Conservation (phyloP, 2,113 vertebrate genomes). For the Nipponia nippon region DNA sequence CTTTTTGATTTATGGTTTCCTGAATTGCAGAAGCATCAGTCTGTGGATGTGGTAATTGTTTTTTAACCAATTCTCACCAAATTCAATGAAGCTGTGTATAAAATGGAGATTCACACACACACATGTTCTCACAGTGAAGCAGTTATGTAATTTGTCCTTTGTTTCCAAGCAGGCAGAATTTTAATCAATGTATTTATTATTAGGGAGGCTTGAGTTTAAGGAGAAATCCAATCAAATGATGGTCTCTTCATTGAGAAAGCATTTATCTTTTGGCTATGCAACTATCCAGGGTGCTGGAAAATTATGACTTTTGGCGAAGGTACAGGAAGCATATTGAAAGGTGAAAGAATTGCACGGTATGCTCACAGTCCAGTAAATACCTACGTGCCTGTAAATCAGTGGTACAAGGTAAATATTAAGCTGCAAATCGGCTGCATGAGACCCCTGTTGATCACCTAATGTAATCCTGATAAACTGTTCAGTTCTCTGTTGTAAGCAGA, state of each 20-base stretch:
- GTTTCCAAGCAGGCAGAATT: conserved; percentile 1
- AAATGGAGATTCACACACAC: not conserved
- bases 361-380: conserved; percentile 32
- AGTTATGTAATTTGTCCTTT: not conserved
- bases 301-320: conserved; percentile 54
- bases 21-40: not conserved
- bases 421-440: conserved; percentile 46
- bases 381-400: conserved; percentile 56
- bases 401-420: conserved; percentile 58
- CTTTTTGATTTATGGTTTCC: not conserved
- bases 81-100: not conserved
- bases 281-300: conserved; percentile 32
- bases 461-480: conserved; percentile 60
- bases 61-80: not conserved
- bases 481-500: conserved; percentile 13
- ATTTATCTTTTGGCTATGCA: conserved; percentile 62
- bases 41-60: not conserved
- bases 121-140: not conserved
- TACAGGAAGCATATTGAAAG: conserved; percentile 38
- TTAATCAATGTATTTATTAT: conserved; percentile 13
- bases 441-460: conserved; percentile 43
- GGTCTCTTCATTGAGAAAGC: conserved; percentile 57
- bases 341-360: conserved; percentile 56
- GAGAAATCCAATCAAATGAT: conserved; percentile 61
- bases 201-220: not conserved